These are phyloP conservation scores for Stenchaetothrips biformis DNA, from an alignment of 2,888 invertebrate genomes.

Conservation along the genomic window DNA sequence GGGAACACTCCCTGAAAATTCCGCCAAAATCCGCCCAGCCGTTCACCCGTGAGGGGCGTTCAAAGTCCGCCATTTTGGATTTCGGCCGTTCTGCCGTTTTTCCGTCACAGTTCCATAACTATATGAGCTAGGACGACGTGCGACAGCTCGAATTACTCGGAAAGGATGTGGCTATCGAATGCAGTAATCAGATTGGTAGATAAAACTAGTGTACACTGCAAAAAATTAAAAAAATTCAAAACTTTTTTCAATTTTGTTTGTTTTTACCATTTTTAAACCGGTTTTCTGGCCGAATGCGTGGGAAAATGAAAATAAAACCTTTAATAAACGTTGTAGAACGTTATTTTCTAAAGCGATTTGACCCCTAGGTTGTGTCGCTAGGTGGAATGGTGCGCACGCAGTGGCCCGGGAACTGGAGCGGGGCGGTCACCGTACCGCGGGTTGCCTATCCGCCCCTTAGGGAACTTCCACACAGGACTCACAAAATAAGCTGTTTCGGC, in stretches of 20 bases:
- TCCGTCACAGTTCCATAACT: background rate
- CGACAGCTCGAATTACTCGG: background rate
- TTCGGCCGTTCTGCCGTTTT: background rate
- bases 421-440: background rate
- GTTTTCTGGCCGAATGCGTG: background rate
- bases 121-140: background rate
- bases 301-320: background rate
- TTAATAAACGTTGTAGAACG: background rate
- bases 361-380: background rate
- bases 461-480: background rate
- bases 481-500: too few relatives aligned
- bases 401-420: background rate
- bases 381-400: background rate
- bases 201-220: background rate
- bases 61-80: background rate
- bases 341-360: background rate
- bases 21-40: background rate
- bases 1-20: too few relatives aligned
- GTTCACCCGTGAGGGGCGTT: constrained; percentile 9
- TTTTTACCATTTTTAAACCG: background rate
- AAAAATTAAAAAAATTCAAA: background rate
- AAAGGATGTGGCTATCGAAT: background rate
- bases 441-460: background rate
- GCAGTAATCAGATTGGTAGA: background rate
- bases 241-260: background rate